Percentiles rank a stretch among this genome's conserved stretches.
Conservation (phyloP, 2,888 invertebrate species). For the Hoplodrina blanda region DNA sequence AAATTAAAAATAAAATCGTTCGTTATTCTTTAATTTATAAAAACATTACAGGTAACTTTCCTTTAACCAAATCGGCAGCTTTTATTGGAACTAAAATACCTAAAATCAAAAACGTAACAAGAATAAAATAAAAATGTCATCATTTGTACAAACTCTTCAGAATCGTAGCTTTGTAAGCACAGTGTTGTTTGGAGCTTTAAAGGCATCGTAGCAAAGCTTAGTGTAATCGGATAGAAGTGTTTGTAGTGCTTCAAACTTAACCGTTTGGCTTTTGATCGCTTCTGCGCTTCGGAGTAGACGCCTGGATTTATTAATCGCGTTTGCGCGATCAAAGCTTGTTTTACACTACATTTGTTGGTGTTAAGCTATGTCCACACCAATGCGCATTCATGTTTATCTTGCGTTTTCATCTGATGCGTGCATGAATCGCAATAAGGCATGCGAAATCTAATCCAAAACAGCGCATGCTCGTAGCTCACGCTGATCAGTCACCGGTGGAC, state of each 20-base stretch:
- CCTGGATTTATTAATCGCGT: neutral
- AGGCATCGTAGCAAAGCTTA: slow-evolving; percentile 12
- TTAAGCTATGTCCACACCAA: no score
- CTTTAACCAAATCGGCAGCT: no score
- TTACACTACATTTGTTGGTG: neutral
- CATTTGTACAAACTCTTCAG: neutral
- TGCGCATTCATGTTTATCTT: no score
- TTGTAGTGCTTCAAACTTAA: slow-evolving; percentile 36
- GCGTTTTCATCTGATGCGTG: no score
- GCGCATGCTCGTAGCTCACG: no score
- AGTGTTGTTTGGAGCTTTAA: slow-evolving; percentile 20
- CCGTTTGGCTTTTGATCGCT: slow-evolving; percentile 34
- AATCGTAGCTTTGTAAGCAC: slow-evolving; percentile 6
- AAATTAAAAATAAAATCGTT: no score
- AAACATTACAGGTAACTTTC: no score
- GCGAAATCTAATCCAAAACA: no score
- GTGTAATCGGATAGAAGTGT: slow-evolving; percentile 51
- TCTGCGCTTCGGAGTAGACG: slow-evolving; percentile 3
- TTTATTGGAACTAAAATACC: neutral
- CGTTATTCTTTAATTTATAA: no score
- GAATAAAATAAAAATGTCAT: neutral
- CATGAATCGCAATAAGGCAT: no score
- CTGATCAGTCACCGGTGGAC: no score
- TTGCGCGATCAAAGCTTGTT: neutral
- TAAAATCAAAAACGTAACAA: neutral